phyloP scores from a whole-genome alignment of 2,888 invertebrate species.

The Drosophila aldrichi region DNA sequence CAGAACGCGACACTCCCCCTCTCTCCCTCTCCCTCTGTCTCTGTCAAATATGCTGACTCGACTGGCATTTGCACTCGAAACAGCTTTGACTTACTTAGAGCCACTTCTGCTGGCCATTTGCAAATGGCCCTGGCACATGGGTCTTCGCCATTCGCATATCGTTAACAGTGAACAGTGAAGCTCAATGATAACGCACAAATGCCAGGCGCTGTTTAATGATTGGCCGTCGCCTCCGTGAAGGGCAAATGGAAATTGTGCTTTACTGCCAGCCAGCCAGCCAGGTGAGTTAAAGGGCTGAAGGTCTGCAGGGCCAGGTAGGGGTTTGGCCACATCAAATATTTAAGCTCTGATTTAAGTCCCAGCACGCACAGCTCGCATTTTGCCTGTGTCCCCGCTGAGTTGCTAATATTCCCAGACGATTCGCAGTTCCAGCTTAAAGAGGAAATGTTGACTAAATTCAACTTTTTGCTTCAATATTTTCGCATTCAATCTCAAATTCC shows the following conservation, averaged over 20 bases:
- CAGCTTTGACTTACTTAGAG: conserved; percentile 66
- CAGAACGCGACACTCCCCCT: not conserved
- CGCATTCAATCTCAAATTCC: no score
- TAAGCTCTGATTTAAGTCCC: conserved; percentile 66
- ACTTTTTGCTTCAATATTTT: not conserved
- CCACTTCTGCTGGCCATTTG: conserved; percentile 54
- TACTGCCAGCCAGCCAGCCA: no score
- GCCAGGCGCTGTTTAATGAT: conserved; percentile 51
- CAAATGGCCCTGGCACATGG: conserved; percentile 22
- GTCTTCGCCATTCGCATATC: conserved; percentile 7
- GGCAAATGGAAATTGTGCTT: conserved; percentile 63
- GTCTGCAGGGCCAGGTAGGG: no score
- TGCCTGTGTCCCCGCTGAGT: conserved; percentile 42
- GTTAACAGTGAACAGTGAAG: conserved; percentile 1
- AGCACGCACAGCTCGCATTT: conserved; percentile 45
- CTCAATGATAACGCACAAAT: conserved; percentile 41
- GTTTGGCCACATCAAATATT: conserved; percentile 61
- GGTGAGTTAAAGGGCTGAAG: not conserved
- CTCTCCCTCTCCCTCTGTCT: conserved; percentile 22
- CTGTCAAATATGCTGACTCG: conserved; percentile 69
- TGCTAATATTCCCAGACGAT: conserved; percentile 47
- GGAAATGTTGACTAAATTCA: conserved; percentile 2
- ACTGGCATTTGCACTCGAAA: conserved; percentile 75
- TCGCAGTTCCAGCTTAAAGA: not conserved
- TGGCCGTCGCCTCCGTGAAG: conserved; percentile 45